Percentiles rank a stretch among this genome's conserved stretches.
Evolutionary conservation across 2,888 invertebrate species (phyloP).

Genomic region (Elmis aenea): DNA sequence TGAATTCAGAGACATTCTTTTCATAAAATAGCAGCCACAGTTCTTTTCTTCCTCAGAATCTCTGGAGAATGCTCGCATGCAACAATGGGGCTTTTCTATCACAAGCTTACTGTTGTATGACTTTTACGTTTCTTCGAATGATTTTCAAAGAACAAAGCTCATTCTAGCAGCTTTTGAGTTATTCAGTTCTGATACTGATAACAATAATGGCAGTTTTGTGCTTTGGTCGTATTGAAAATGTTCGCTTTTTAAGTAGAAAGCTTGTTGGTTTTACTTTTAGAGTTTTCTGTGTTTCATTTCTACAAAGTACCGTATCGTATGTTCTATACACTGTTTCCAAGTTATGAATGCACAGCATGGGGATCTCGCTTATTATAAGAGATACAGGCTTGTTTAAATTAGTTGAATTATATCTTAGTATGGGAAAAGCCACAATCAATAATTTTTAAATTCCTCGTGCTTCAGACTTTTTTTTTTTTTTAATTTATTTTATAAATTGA

Average conservation of each 20-base stretch:
- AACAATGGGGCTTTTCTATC: slow-evolving; percentile 41
- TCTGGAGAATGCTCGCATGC: slow-evolving; percentile 39
- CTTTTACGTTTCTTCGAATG: slow-evolving; percentile 45
- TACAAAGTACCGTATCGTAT: no score
- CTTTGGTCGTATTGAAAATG: slow-evolving; percentile 36
- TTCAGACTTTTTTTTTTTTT: no score
- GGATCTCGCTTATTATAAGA: no score
- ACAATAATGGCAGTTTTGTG: slow-evolving; percentile 42
- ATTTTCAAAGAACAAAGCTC: slow-evolving; percentile 42
- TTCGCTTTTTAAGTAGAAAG: slow-evolving; percentile 13
- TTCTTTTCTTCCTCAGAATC: slow-evolving; percentile 40
- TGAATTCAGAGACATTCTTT: slow-evolving; percentile 35
- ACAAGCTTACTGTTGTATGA: slow-evolving; percentile 44
- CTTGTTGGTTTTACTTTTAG: slow-evolving; percentile 5
- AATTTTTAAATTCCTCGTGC: no score
- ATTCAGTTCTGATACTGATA: slow-evolving; percentile 43
- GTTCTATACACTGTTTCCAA: no score
- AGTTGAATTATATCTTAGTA: no score
- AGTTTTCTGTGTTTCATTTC: slow-evolving; percentile 14
- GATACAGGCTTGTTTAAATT: no score
- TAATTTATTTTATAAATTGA: no score
- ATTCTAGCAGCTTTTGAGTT: slow-evolving; percentile 43
- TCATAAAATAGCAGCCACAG: slow-evolving; percentile 45
- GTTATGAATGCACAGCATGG: no score
- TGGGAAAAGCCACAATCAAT: no score